Evolutionary conservation across 2,888 invertebrate species (phyloP).

Genomic region (Leucoptera coffeella): DNA sequence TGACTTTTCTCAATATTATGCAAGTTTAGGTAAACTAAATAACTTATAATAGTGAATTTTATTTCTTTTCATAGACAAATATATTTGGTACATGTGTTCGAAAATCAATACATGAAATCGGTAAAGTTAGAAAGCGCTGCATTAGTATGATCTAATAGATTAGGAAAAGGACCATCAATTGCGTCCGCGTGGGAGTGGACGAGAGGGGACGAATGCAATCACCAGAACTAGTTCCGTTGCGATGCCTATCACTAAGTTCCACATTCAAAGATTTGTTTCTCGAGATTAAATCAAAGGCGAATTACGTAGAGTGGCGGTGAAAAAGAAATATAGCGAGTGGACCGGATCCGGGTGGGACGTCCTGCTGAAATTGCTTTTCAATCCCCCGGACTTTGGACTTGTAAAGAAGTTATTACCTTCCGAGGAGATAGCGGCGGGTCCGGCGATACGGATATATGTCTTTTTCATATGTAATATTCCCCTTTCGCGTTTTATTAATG

Average conservation of each 20-base stretch:
- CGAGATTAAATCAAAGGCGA: conserved; percentile 53
- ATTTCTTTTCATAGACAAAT: no score
- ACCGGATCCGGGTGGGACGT: conserved; percentile 42
- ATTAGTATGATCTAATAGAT: no score
- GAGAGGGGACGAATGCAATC: conserved; percentile 42
- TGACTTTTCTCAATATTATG: no score
- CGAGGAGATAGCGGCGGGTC: conserved; percentile 50
- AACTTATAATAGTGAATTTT: no score
- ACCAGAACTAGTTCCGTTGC: conserved; percentile 38
- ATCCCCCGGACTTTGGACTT: conserved; percentile 58
- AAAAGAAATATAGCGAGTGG: conserved; percentile 50
- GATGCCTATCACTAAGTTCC: conserved; percentile 52
- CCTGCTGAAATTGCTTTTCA: conserved; percentile 56
- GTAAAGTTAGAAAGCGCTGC: no score
- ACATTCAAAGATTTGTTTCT: conserved; percentile 55
- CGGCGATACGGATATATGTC: conserved; percentile 53
- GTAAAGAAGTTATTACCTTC: conserved; percentile 58
- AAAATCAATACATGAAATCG: no score
- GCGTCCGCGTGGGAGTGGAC: no score
- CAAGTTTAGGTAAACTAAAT: no score
- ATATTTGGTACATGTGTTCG: no score
- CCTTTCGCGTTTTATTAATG: conserved; percentile 56
- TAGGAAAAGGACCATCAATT: no score
- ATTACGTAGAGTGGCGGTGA: conserved; percentile 52
- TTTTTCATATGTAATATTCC: conserved; percentile 55